These are phyloP conservation scores for Muscicapa adusta DNA, from an alignment of 2,113 vertebrate species.

Conservation along the genomic window DNA sequence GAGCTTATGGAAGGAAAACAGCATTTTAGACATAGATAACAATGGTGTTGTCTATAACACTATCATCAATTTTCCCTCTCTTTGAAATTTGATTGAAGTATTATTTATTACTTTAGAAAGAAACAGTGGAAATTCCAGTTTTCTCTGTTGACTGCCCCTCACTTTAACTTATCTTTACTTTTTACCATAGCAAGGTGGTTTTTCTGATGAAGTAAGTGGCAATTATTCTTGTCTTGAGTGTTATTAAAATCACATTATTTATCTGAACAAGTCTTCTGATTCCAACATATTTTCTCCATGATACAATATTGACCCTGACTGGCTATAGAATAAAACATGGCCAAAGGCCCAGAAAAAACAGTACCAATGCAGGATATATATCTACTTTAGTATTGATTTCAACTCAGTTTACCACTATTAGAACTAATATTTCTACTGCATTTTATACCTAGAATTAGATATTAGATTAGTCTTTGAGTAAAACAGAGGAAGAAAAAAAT, in stretches of 20 bases:
- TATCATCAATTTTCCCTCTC: background rate
- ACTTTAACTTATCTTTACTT: background rate
- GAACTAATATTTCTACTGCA: background rate
- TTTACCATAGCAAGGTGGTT: background rate
- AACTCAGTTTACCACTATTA: background rate
- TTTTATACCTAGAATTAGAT: background rate
- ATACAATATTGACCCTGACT: background rate
- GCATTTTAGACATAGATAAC: background rate
- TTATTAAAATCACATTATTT: background rate
- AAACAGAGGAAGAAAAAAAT: background rate
- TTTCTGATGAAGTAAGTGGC: rapidly evolving
- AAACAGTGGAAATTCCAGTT: background rate
- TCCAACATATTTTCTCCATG: background rate
- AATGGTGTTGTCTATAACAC: background rate
- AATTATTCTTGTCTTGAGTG: background rate
- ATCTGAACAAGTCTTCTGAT: background rate
- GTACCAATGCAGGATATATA: background rate
- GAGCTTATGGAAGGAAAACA: background rate
- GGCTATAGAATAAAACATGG: background rate
- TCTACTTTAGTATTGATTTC: background rate
- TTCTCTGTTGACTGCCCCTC: background rate
- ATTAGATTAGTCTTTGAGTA: background rate
- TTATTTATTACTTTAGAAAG: background rate
- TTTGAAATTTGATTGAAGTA: background rate
- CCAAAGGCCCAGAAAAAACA: background rate